Percentiles rank a stretch among this genome's conserved stretches.
Evolutionary conservation across 2,888 invertebrate species (phyloP).

Genomic region (Oscheius sp.): DNA sequence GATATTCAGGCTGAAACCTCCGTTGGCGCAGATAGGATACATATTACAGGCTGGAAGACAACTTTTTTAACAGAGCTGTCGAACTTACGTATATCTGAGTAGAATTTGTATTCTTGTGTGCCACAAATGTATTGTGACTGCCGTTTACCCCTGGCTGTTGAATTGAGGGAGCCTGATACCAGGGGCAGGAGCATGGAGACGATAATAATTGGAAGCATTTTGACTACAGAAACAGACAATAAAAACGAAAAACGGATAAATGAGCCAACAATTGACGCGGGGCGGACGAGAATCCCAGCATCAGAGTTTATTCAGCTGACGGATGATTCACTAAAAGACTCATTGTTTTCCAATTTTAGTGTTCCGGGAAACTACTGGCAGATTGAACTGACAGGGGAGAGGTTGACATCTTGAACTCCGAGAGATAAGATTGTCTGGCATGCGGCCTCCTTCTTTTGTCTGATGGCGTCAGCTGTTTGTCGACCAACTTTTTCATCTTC

Average conservation of each 20-base stretch:
- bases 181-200: not conserved
- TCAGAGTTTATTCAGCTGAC: slow-evolving; percentile 13
- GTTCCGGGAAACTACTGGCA: no score
- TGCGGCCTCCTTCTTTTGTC: not conserved
- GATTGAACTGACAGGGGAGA: no score
- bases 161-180: not conserved
- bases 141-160: slow-evolving; percentile 8
- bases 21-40: slow-evolving; percentile 52
- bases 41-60: slow-evolving; percentile 49
- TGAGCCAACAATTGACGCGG: slow-evolving; percentile 1
- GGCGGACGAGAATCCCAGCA: not conserved
- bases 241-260: not conserved
- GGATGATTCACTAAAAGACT: slow-evolving; percentile 11
- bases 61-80: not conserved
- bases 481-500: not conserved
- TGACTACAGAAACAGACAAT: not conserved
- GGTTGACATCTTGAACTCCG: no score
- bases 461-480: not conserved
- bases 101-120: slow-evolving; percentile 46
- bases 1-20: slow-evolving; percentile 54
- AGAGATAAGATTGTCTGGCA: no score
- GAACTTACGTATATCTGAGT: slow-evolving; percentile 51
- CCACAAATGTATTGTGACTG: slow-evolving; percentile 48
- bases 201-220: not conserved
- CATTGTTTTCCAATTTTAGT: slow-evolving; percentile 16